phyloP scores from a whole-genome alignment of 2,113 vertebrate genomes.

The Ailurus styani region DNA sequence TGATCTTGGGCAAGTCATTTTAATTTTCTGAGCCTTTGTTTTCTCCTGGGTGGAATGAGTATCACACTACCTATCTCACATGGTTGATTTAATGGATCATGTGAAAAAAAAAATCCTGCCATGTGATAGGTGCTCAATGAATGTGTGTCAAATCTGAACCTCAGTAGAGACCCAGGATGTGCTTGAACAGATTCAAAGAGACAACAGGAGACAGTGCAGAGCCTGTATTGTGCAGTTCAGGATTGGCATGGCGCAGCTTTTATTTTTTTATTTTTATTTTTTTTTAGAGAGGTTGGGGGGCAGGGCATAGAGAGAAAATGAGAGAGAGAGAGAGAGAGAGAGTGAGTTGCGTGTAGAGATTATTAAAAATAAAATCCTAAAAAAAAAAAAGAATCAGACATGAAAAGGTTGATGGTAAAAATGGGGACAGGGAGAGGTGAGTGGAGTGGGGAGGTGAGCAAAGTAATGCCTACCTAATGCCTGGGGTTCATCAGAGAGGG shows the following conservation, averaged over 20 bases:
- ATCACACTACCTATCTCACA: not conserved
- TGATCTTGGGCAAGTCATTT: not conserved
- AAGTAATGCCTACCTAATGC: too few relatives aligned
- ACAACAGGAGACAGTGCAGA: not conserved
- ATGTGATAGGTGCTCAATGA: not conserved
- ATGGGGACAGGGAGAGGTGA: too few relatives aligned
- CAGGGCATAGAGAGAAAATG: too few relatives aligned
- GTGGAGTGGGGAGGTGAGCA: too few relatives aligned
- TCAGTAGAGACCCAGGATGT: not conserved
- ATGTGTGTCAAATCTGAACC: not conserved
- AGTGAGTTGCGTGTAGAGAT: too few relatives aligned
- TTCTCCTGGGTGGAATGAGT: not conserved
- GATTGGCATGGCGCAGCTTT: not conserved
- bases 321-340: too few relatives aligned
- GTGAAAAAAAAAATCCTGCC: not conserved
- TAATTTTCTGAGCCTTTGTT: not conserved
- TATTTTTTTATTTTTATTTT: too few relatives aligned
- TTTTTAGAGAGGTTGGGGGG: too few relatives aligned
- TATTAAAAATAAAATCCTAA: too few relatives aligned
- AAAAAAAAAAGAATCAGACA: too few relatives aligned
- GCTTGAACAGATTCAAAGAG: not conserved
- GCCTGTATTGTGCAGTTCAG: not conserved
- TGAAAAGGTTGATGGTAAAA: too few relatives aligned
- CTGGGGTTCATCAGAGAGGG: not conserved
- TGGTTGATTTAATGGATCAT: not conserved